Base-by-base conservation (phyloP, 2,888 invertebrate species). In the Rhagonycha fulva region DNA sequence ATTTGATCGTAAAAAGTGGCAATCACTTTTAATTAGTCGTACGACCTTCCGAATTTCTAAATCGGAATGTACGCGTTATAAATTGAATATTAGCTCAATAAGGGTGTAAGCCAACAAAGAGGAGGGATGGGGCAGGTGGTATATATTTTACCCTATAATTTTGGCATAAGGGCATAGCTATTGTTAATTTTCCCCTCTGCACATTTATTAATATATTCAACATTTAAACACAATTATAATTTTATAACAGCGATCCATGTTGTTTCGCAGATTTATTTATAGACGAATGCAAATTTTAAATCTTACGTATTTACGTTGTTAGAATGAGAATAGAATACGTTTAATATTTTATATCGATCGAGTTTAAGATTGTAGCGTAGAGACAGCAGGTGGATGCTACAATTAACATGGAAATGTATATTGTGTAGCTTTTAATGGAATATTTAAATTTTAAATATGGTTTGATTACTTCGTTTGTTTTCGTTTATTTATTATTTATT, bases 361-460 rank as follows among this genome's bases (percentile, higher is more conserved):
- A 80, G 81, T 80, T 80, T 77, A 81, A 83, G 82, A 84, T 82
- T 84, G 82, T 80, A 81, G 80, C 83, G 82, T 79, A 80, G 80
- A 80, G 79, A 83, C 81, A 82, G 84, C 85, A 85, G 85, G 85
- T 85, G 85, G 84, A 83, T 82, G 79, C 81, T 82, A 84, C 84
- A 86, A 86, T 86, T 85, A 86, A 85, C 86, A 86, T 86, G 85
- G 85, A 86, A 86, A 86, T 86, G 85, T 85, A 84, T 85, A 85
- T 85, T 86, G 85, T 86, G 85, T 85, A 84, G 85, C 85, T 84
- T 86, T 47, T 86, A 86, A 86, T 86, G 86, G 85, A 85, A 86
- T 84, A 86, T 86, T 86, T 86, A 86, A 86, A 86, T 84, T 86
- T 86, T 86, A 86, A 86, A 86, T 86, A 86, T 86, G 85, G 85